Evolutionary conservation across 2,113 vertebrate genomes (phyloP), one percentile per base, ranked within the genome.

Genomic region (Acrocephalus arundinaceus): DNA sequence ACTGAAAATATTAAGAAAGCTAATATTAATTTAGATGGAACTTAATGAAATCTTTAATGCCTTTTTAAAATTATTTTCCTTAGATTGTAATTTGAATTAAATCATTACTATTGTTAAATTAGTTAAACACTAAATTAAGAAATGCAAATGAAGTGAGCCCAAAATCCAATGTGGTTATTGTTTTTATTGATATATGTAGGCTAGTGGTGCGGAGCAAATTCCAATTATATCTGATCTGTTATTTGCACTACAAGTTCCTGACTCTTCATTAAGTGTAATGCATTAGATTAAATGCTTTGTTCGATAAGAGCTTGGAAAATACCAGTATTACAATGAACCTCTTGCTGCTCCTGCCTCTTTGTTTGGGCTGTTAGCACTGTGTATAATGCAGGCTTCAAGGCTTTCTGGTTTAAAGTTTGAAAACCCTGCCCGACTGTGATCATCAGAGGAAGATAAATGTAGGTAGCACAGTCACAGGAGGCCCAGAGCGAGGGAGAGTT

Each of bases 151-250:
- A 96, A 96, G 86, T 90, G 74, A 97, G 96, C 94, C 82, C 49
- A 79, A 96, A 94, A 96, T 96, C 93, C 92, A 92, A 80, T 97
- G 90, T 89, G 61, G 74, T 97, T 97, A 96, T 97, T 97, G 95
- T 97, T 97, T 96, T 97, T 97, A 97, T 97, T 97, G 97, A 96
- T 97, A 86, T 91, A 93, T 90, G 92, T 94, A 94, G 95, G 76
- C 75, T 89, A 96, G 88, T 71, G 89, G 74, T 91, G 95, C 76
- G 72, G 96, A 97, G 96, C 96, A 97, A 97, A 97, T 97, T 97
- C 94, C 95, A 97, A 97, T 97, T 97, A 97, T 97, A 96, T 95
- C 89, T 97, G 96, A 97, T 97, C 95, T 97, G 96, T 95, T 97
- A 94, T 93, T 95, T 87, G 94, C 90, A 96, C 63, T 89, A 59